Conservation (phyloP, 2,113 vertebrate species). For the Gnathonemus longibarbis region DNA sequence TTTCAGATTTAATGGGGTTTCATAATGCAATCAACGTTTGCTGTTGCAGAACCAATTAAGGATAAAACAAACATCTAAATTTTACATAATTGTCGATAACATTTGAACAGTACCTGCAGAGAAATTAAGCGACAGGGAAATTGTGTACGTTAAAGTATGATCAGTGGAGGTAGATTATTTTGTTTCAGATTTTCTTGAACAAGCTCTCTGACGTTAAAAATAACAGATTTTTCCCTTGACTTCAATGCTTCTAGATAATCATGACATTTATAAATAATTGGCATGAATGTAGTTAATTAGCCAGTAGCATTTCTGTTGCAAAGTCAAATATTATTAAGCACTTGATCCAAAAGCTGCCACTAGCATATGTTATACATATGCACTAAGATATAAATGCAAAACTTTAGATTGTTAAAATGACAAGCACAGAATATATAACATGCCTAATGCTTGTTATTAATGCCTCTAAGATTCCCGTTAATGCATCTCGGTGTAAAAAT, state of each 20-base stretch:
- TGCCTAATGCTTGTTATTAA: not conserved
- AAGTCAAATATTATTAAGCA: not conserved
- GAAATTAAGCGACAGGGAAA: not conserved
- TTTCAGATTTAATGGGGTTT: not conserved
- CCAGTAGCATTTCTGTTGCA: not conserved
- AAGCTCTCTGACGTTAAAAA: not conserved
- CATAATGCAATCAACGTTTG: not conserved
- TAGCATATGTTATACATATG: not conserved
- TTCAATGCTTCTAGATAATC: not conserved
- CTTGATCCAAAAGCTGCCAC: not conserved
- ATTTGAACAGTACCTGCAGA: not conserved
- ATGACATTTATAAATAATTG: not conserved
- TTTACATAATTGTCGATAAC: not conserved
- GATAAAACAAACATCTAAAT: not conserved
- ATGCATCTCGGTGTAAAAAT: not conserved
- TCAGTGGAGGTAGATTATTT: not conserved
- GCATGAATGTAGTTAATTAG: not conserved
- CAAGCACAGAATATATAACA: not conserved
- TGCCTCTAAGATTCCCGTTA: not conserved
- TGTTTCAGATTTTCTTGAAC: not conserved
- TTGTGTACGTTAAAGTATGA: not conserved
- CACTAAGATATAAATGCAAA: not conserved
- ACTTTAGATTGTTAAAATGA: not conserved
- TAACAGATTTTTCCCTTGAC: not conserved
- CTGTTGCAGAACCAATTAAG: not conserved